phyloP scores from a whole-genome alignment of 2,888 invertebrate genomes.

The Phoenoteleia sp. region DNA sequence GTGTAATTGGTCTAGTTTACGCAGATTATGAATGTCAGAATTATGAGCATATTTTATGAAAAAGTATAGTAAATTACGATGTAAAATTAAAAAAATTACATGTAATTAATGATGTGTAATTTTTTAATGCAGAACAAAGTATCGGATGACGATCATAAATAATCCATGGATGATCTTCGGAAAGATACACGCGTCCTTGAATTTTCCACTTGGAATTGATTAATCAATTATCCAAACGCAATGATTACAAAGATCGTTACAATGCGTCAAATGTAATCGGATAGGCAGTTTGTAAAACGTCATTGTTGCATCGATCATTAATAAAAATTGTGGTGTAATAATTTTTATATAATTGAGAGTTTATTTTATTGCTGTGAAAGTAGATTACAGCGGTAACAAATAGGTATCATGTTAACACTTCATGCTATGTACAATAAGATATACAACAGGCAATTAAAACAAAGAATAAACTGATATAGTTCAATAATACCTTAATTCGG shows the following conservation, averaged over 20 bases:
- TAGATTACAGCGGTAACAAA: neutral
- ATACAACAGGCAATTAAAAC: neutral
- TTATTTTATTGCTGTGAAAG: neutral
- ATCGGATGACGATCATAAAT: too few relatives aligned
- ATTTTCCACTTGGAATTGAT: too few relatives aligned
- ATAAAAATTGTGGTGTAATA: neutral
- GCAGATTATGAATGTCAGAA: constrained; percentile 10
- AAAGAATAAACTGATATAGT: constrained; percentile 2
- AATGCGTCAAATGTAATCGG: too few relatives aligned
- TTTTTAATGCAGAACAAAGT: too few relatives aligned
- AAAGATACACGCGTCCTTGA: too few relatives aligned
- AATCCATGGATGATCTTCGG: too few relatives aligned
- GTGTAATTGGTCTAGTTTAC: constrained; percentile 12
- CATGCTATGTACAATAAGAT: neutral
- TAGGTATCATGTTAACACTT: neutral
- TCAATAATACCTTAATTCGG: neutral
- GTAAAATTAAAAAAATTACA: too few relatives aligned
- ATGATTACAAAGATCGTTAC: too few relatives aligned
- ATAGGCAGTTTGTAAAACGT: too few relatives aligned
- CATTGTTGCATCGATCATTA: neutral
- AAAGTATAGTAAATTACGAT: neutral
- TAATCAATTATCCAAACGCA: too few relatives aligned
- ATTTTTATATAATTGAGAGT: neutral
- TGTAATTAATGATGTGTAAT: too few relatives aligned
- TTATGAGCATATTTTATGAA: too few relatives aligned